Evolutionary conservation across 2,113 vertebrate genomes (phyloP).

Genomic region (Dinomys branickii): DNA sequence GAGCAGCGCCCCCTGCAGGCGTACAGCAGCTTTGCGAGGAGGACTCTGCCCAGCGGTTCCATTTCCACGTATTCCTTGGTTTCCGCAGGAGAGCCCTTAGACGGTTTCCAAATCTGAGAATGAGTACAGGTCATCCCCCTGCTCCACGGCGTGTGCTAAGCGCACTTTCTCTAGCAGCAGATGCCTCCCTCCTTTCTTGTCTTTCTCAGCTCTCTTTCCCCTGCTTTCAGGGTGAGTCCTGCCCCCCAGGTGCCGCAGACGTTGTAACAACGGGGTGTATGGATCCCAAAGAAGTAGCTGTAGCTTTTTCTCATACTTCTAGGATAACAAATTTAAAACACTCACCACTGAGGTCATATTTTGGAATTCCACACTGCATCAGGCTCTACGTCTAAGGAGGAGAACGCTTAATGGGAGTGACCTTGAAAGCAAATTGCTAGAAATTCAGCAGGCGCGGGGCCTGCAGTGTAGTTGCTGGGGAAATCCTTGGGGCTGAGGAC

Average conservation of each 20-base stretch:
- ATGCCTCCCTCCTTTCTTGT: neutral
- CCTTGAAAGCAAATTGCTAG: conserved; percentile 82
- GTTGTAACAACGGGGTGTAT: neutral
- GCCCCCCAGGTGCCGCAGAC: neutral
- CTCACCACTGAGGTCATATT: neutral
- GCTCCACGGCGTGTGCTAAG: neutral
- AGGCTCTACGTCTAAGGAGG: conserved; percentile 52
- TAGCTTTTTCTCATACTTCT: neutral
- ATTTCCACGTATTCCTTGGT: neutral
- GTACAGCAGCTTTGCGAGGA: neutral
- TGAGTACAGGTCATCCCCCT: neutral
- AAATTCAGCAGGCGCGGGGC: conserved; percentile 75
- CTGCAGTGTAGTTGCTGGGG: conserved; percentile 43
- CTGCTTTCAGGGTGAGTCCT: neutral
- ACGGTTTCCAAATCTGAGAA: neutral
- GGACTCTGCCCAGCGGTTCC: neutral
- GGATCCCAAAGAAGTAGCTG: neutral
- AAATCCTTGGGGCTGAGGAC: neutral
- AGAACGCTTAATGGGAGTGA: conserved; percentile 79
- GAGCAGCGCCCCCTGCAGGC: neutral
- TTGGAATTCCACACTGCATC: conserved; percentile 73
- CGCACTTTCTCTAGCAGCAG: neutral
- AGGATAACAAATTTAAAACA: neutral
- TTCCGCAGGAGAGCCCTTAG: neutral
- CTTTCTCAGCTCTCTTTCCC: neutral